phyloP scores from a whole-genome alignment of 2,797 vertebrate species.

The Valencia hispanica region DNA sequence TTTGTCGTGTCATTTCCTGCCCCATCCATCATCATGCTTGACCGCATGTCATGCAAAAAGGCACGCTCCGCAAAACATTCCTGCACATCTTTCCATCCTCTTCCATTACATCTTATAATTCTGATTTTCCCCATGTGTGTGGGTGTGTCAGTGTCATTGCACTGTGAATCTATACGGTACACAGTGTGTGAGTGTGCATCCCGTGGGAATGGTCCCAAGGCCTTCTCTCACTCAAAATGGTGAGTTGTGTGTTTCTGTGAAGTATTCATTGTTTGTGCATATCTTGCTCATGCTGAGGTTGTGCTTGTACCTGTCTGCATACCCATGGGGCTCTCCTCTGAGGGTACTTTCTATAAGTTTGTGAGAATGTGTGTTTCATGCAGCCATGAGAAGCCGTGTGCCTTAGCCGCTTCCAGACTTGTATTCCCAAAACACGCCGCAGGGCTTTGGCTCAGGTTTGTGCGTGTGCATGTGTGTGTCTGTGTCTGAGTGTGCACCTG shows the following conservation, averaged over 20 bases:
- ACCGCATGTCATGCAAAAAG: slow-evolving; percentile 58
- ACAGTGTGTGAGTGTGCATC: slow-evolving; percentile 24
- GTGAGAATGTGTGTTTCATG: slow-evolving; percentile 65
- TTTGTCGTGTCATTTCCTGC: slow-evolving; percentile 81
- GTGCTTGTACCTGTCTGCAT: slow-evolving; percentile 39
- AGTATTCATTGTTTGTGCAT: slow-evolving; percentile 43
- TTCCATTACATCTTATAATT: slow-evolving; percentile 27
- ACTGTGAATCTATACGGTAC: neutral
- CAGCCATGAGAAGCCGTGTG: slow-evolving; percentile 73
- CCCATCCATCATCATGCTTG: slow-evolving; percentile 71
- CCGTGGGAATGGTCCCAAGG: slow-evolving; percentile 41
- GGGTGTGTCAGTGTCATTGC: slow-evolving; percentile 22
- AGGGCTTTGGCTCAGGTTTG: slow-evolving; percentile 59
- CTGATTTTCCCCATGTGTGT: slow-evolving; percentile 10
- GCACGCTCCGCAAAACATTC: slow-evolving; percentile 51
- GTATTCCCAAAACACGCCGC: slow-evolving; percentile 70
- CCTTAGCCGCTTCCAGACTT: slow-evolving; percentile 67
- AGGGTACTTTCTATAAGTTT: slow-evolving; percentile 56
- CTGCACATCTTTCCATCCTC: slow-evolving; percentile 36
- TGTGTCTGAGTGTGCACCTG: slow-evolving; percentile 46
- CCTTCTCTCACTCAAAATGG: slow-evolving; percentile 55
- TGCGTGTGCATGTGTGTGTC: slow-evolving; percentile 15
- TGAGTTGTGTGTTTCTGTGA: slow-evolving; percentile 33
- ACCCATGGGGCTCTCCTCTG: slow-evolving; percentile 60
- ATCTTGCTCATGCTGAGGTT: slow-evolving; percentile 25